These are phyloP conservation scores for Seriola quinqueradiata DNA, from an alignment of 2,113 vertebrate genomes.

Conservation along the genomic window DNA sequence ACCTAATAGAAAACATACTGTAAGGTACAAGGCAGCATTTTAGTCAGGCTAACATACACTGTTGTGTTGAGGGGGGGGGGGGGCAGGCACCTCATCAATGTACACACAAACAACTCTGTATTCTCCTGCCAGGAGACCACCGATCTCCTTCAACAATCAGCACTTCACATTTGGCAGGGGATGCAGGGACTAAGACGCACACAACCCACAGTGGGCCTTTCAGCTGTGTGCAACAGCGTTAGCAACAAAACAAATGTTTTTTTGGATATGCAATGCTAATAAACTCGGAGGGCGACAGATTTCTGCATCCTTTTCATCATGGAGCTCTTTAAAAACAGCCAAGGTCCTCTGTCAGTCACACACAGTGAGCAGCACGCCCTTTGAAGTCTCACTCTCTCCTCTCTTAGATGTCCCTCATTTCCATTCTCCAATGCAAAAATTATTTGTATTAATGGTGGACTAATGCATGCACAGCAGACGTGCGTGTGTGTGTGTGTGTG, in stretches of 20 bases:
- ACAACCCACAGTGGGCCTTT: slow-evolving; percentile 52
- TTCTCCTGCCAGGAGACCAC: slow-evolving; percentile 42
- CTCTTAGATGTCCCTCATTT: slow-evolving; percentile 81
- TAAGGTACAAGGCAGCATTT: background rate
- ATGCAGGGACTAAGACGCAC: slow-evolving; percentile 55
- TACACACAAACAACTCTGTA: slow-evolving; percentile 11
- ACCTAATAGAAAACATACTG: background rate
- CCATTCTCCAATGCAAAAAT: slow-evolving; percentile 79
- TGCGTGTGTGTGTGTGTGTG: slow-evolving; percentile 35
- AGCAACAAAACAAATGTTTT: slow-evolving; percentile 73
- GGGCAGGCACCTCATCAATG: slow-evolving; percentile 2
- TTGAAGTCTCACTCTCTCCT: slow-evolving; percentile 80
- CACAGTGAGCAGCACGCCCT: slow-evolving; percentile 67
- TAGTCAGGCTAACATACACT: background rate
- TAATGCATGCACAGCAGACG: slow-evolving; percentile 71
- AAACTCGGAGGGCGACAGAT: slow-evolving; percentile 74
- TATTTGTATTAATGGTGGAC: slow-evolving; percentile 80
- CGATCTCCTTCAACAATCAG: slow-evolving; percentile 71
- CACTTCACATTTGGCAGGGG: slow-evolving; percentile 75
- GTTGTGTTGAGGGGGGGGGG: background rate
- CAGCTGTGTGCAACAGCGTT: slow-evolving; percentile 51
- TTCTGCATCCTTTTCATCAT: slow-evolving; percentile 78
- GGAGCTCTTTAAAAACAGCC: slow-evolving; percentile 70
- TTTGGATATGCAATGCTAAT: slow-evolving; percentile 79
- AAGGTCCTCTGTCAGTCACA: slow-evolving; percentile 74